These are phyloP conservation scores for Percopsis omiscomaycus DNA, from an alignment of 2,797 vertebrate genomes.

Conservation along the genomic window DNA sequence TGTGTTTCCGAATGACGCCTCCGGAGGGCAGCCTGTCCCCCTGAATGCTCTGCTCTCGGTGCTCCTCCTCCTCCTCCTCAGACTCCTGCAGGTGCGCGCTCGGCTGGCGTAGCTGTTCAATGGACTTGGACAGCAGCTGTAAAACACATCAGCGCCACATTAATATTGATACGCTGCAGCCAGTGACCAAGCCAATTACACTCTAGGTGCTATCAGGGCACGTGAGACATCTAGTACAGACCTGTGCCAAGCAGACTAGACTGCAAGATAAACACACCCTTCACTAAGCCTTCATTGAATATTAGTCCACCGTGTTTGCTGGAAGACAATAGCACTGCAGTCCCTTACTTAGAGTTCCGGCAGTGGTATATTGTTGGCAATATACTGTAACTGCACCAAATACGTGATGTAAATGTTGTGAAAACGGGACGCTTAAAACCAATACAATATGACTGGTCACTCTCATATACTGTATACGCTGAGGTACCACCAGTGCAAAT, in stretches of 20 bases:
- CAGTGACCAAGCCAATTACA: slow-evolving; percentile 13
- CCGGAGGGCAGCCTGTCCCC: slow-evolving; percentile 85
- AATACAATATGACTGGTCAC: background rate
- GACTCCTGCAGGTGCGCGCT: slow-evolving; percentile 90
- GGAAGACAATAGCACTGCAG: background rate
- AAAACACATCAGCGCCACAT: slow-evolving; percentile 63
- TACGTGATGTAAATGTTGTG: too few relatives aligned
- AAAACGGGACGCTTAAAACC: too few relatives aligned
- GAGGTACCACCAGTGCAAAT: background rate
- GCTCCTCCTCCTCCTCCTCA: slow-evolving; percentile 87
- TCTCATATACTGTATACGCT: background rate
- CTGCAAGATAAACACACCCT: slow-evolving; percentile 2
- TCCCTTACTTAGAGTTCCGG: background rate
- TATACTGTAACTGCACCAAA: too few relatives aligned
- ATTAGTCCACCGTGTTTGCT: too few relatives aligned
- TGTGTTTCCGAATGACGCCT: slow-evolving; percentile 80
- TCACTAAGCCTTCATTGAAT: too few relatives aligned
- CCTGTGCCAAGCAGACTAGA: background rate
- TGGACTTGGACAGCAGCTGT: slow-evolving; percentile 97
- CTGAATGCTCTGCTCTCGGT: slow-evolving; percentile 80
- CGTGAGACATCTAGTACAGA: slow-evolving; percentile 5
- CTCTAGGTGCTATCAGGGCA: slow-evolving; percentile 14
- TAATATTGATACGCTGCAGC: slow-evolving; percentile 45
- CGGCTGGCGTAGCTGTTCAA: slow-evolving; percentile 96
- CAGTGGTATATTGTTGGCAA: too few relatives aligned